These are phyloP conservation scores for Dryobotodes eremita DNA, from an alignment of 2,888 invertebrate species.

Conservation along the genomic window DNA sequence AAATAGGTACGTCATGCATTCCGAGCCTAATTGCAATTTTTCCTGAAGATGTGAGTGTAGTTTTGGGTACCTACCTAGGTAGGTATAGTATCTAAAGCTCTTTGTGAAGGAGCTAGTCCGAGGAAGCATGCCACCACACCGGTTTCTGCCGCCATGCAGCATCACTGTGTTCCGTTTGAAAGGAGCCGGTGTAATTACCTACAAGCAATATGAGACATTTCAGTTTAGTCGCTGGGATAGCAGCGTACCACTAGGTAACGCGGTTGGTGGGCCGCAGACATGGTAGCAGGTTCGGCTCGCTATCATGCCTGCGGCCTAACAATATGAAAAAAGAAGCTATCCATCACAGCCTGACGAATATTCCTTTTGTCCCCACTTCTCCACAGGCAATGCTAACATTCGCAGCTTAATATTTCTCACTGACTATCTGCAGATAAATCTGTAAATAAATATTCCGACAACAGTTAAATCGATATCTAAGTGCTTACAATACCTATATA, in stretches of 20 bases:
- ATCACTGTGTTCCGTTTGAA: not conserved
- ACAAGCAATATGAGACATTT: not conserved
- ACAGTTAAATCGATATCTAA: slow-evolving; percentile 34
- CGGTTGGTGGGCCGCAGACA: not conserved
- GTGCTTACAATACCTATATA: slow-evolving; percentile 33
- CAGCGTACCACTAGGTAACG: not conserved
- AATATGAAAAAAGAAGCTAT: not conserved
- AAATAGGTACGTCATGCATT: slow-evolving; percentile 16
- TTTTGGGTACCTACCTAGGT: not conserved
- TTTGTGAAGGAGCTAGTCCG: not conserved
- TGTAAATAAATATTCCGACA: slow-evolving; percentile 44
- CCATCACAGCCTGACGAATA: not conserved
- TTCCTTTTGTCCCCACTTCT: not conserved
- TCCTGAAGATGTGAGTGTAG: not conserved
- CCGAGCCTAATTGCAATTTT: slow-evolving; percentile 25
- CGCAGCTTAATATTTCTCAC: slow-evolving; percentile 26
- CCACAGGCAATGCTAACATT: slow-evolving; percentile 1
- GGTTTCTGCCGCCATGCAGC: not conserved
- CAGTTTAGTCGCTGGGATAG: not conserved
- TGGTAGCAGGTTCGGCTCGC: not conserved
- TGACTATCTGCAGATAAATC: slow-evolving; percentile 32
- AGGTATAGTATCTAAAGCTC: not conserved
- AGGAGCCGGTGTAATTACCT: not conserved
- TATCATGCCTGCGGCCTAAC: too few relatives aligned
- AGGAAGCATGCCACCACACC: not conserved